phyloP scores from a whole-genome alignment of 1,140 invertebrate species.

The Drosophila nigrodunni region DNA sequence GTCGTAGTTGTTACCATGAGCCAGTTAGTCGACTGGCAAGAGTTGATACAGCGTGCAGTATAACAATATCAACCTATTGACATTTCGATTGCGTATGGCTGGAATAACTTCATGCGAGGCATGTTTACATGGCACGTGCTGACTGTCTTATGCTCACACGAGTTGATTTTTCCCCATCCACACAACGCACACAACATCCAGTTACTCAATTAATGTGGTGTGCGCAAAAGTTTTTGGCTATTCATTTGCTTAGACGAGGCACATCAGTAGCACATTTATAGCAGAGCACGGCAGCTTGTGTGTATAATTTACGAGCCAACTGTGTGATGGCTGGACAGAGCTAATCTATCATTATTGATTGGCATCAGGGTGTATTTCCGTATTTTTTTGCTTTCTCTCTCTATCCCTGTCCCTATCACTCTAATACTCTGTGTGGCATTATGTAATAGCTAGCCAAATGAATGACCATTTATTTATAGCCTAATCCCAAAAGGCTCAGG shows the following conservation, averaged over 20 bases:
- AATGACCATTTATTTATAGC: constrained; percentile 70
- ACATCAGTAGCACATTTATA: background rate
- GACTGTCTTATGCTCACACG: background rate
- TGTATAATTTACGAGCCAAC: constrained; percentile 53
- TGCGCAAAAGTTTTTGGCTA: constrained; percentile 57
- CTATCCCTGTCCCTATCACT: background rate
- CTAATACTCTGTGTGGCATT: constrained; percentile 38
- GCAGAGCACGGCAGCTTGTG: background rate
- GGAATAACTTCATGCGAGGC: constrained; percentile 39
- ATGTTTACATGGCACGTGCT: constrained; percentile 42
- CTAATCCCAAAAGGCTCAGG: constrained; percentile 41
- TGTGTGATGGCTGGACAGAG: constrained; percentile 38
- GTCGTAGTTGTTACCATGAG: constrained; percentile 36
- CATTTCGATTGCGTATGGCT: constrained; percentile 69
- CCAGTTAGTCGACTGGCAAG: constrained; percentile 5
- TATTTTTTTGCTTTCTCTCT: background rate
- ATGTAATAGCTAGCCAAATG: constrained; percentile 63
- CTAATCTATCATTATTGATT: constrained; percentile 83
- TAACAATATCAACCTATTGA: constrained; percentile 65
- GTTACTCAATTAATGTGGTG: constrained; percentile 64
- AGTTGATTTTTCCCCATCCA: background rate
- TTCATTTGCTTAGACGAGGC: constrained; percentile 60
- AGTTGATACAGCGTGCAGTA: background rate
- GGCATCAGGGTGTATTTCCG: constrained; percentile 59
- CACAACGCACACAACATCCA: background rate